Evolutionary conservation across 2,113 vertebrate species (phyloP).

Genomic region (Rhinolophus sinicus): DNA sequence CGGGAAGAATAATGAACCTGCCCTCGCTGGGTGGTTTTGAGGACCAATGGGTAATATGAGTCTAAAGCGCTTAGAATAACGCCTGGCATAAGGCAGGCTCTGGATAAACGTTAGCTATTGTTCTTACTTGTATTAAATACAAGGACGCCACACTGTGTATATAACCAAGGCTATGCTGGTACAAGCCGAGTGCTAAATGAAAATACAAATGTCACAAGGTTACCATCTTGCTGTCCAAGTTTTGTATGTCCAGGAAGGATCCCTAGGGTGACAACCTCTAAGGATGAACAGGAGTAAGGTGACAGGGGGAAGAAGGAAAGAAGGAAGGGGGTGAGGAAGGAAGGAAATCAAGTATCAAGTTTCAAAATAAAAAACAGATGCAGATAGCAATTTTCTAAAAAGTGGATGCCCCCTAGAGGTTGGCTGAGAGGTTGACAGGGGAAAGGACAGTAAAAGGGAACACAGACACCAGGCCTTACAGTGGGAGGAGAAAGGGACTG

Average conservation of each 20-base stretch:
- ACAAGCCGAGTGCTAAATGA: neutral
- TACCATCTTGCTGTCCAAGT: neutral
- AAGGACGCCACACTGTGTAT: neutral
- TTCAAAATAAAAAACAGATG: neutral
- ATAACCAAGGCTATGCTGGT: rapidly evolving
- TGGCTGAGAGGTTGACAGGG: neutral
- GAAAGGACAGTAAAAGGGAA: neutral
- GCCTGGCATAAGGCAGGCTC: neutral
- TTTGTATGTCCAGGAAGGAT: neutral
- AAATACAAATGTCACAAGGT: neutral
- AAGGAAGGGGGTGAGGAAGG: neutral
- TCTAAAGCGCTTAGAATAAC: neutral
- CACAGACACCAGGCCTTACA: neutral
- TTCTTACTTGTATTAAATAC: neutral
- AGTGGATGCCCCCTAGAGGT: neutral
- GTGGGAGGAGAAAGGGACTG: neutral
- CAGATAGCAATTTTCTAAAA: neutral
- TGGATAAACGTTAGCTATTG: neutral
- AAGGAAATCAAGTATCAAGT: neutral
- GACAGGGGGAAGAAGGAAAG: neutral
- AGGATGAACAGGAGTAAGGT: neutral
- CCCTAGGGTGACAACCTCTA: neutral
- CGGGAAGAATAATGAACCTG: neutral
- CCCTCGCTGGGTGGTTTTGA: neutral
- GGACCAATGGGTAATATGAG: neutral